A percentile compares a stretch with the other conserved stretches of the same genome.
These are phyloP conservation scores for Disparrhopalites patrizii DNA, from an alignment of 2,888 invertebrate genomes.

Conservation along the genomic window DNA sequence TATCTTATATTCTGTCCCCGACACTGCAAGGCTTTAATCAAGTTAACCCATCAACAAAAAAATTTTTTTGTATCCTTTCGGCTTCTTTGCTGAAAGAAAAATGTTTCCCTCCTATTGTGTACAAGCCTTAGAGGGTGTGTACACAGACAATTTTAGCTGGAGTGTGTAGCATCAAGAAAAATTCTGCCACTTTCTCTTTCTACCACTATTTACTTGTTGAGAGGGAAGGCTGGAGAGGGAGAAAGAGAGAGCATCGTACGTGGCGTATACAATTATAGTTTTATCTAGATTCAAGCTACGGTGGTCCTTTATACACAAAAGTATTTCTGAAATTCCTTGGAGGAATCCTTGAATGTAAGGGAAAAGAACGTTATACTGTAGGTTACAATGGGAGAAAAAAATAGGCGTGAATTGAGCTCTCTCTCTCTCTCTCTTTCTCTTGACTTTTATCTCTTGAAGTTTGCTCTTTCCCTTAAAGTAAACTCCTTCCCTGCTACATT, in stretches of 20 bases:
- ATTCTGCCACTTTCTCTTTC: too few relatives aligned
- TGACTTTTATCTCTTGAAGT: not conserved
- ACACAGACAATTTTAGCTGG: not conserved
- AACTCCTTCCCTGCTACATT: not conserved
- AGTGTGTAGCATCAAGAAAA: not conserved
- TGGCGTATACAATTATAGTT: not conserved
- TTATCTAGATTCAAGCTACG: constrained; percentile 1
- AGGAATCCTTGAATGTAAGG: not conserved
- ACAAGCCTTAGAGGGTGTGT: not conserved
- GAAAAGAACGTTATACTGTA: too few relatives aligned
- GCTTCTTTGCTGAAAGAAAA: not conserved
- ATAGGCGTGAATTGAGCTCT: constrained; percentile 8
- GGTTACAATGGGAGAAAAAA: too few relatives aligned
- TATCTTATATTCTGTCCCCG: not conserved
- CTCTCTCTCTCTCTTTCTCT: not conserved
- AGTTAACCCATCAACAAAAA: not conserved
- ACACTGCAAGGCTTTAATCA: not conserved
- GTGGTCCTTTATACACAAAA: not conserved
- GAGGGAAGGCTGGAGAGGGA: too few relatives aligned
- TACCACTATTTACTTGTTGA: too few relatives aligned
- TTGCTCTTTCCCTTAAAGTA: not conserved
- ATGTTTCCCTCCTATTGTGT: not conserved
- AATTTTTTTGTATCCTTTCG: constrained; percentile 3
- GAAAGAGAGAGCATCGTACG: too few relatives aligned
- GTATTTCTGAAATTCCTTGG: constrained; percentile 2